Conservation (phyloP, 2,113 vertebrate species). For the Tamias sibiricus region DNA sequence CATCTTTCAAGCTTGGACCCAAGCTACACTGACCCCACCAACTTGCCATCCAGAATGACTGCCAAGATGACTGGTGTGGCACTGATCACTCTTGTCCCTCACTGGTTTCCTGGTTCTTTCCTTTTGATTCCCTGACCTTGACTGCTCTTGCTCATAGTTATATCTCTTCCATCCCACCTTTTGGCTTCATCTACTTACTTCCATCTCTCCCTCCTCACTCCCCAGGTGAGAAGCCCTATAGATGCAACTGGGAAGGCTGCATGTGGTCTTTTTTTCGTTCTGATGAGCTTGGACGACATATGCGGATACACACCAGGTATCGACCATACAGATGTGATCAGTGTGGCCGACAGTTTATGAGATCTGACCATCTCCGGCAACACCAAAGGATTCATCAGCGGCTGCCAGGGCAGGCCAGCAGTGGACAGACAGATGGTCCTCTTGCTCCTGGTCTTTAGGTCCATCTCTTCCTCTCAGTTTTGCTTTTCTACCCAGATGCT, state of each 20-base stretch:
- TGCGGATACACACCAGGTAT: conserved; percentile 59
- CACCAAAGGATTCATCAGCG: conserved; percentile 61
- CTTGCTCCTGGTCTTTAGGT: conserved; percentile 43
- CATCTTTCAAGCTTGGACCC: neutral
- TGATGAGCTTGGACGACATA: conserved; percentile 76
- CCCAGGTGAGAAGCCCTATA: conserved; percentile 72
- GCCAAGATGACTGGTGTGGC: neutral
- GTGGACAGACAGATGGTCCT: neutral
- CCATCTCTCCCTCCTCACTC: neutral
- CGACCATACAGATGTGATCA: conserved; percentile 61
- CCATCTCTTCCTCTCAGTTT: neutral
- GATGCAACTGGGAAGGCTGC: conserved; percentile 67
- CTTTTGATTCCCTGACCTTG: neutral
- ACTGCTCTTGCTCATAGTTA: neutral
- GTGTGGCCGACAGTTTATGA: conserved; percentile 71
- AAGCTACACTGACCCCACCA: neutral
- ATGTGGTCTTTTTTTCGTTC: conserved; percentile 71
- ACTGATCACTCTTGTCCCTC: neutral
- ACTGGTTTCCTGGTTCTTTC: neutral
- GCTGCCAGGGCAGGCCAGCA: neutral
- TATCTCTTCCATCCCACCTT: neutral
- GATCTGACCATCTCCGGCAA: conserved; percentile 76
- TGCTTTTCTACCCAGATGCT: conserved; percentile 21
- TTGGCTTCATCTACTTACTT: neutral
- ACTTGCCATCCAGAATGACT: neutral